phyloP scores from a whole-genome alignment of 2,888 invertebrate species.

The Athalia rosae region DNA sequence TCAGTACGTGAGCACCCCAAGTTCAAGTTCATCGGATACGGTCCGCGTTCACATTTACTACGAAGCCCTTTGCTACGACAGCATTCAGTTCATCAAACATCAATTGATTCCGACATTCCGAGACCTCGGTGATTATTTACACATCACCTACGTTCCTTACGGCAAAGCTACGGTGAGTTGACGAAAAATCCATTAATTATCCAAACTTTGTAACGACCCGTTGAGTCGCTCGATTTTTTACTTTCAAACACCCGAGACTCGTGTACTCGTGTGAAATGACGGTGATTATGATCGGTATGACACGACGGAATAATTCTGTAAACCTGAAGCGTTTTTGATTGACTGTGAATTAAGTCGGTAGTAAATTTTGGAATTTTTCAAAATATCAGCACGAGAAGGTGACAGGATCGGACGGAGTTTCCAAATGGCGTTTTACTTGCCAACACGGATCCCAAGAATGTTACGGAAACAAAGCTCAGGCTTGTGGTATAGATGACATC shows the following conservation, averaged over 20 bases:
- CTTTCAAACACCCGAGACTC: too few relatives aligned
- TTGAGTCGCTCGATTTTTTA: not conserved
- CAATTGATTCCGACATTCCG: conserved; percentile 74
- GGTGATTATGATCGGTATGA: too few relatives aligned
- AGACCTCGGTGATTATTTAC: conserved; percentile 66
- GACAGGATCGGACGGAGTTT: conserved; percentile 49
- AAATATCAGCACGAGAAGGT: conserved; percentile 12
- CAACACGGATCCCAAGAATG: conserved; percentile 76
- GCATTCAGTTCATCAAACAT: conserved; percentile 72
- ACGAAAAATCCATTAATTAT: not conserved
- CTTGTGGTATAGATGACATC: conserved; percentile 73
- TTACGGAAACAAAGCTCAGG: conserved; percentile 74
- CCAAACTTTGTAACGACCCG: not conserved
- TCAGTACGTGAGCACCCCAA: not conserved
- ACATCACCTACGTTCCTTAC: conserved; percentile 74
- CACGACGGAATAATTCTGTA: too few relatives aligned
- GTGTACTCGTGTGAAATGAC: too few relatives aligned
- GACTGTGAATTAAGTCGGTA: too few relatives aligned
- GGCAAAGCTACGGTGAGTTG: conserved; percentile 75
- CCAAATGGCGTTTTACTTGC: conserved; percentile 71
- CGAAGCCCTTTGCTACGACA: conserved; percentile 77
- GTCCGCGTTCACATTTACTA: conserved; percentile 74
- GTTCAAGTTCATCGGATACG: not conserved
- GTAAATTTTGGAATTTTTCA: not conserved
- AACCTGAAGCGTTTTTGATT: too few relatives aligned